phyloP scores from a whole-genome alignment of 2,797 vertebrate genomes.

The Poecilia gillii region DNA sequence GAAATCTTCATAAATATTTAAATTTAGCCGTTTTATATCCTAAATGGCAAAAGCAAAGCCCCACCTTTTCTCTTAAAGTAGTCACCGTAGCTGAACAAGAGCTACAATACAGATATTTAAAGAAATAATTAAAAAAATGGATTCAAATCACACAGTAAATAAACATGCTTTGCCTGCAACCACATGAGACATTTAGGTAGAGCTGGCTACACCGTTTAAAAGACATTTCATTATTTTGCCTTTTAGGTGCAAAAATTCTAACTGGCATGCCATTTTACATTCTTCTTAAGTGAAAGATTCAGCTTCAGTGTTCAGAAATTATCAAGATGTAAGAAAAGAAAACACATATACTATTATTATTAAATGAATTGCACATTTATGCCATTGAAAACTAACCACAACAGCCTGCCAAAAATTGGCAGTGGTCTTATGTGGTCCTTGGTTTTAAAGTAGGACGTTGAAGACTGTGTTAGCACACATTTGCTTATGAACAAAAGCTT shows the following conservation, averaged over 20 bases:
- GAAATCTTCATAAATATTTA: not conserved
- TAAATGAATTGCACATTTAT: not conserved
- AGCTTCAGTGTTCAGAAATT: not conserved
- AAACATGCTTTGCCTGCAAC: constrained; percentile 9
- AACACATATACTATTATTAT: not conserved
- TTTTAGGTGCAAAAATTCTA: not conserved
- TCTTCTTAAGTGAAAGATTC: not conserved
- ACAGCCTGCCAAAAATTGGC: not conserved
- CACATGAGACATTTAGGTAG: not conserved
- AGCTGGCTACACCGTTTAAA: not conserved
- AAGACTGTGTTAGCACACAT: not conserved
- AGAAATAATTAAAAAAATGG: constrained; percentile 1
- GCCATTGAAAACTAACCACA: not conserved
- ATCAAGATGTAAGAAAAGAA: not conserved
- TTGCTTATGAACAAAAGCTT: not conserved
- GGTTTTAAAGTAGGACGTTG: not conserved
- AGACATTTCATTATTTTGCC: not conserved
- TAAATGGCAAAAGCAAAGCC: not conserved
- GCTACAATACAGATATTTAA: constrained; percentile 11
- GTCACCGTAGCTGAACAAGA: constrained; percentile 26
- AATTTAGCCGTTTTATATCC: not conserved
- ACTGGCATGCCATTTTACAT: not conserved
- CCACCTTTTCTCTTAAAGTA: not conserved
- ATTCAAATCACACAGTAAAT: not conserved
- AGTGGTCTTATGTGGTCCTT: not conserved